These are phyloP conservation scores for Sceloporus tristichus DNA, from an alignment of 2,113 vertebrate genomes.

Conservation along the genomic window DNA sequence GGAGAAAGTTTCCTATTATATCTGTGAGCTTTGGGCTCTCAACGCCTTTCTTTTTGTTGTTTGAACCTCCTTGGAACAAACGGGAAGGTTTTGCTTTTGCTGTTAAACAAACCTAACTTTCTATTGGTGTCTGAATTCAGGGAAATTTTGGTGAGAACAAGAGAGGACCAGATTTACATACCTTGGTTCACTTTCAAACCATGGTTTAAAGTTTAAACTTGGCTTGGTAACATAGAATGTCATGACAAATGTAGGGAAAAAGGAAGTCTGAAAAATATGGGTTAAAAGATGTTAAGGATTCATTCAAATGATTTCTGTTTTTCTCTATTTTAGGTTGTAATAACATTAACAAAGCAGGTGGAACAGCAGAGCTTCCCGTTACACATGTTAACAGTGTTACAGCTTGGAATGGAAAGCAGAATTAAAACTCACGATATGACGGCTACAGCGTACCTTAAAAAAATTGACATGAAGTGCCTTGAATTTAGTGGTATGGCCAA, in stretches of 20 bases:
- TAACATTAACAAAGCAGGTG: constrained; percentile 85
- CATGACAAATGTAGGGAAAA: background rate
- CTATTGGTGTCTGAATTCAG: background rate
- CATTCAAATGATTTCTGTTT: background rate
- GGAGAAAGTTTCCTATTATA: background rate
- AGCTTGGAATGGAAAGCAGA: constrained; percentile 87
- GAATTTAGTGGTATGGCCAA: constrained; percentile 79
- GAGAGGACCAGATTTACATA: background rate
- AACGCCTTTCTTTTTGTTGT: no score
- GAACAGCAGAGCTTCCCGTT: constrained; percentile 79
- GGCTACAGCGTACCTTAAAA: constrained; percentile 87
- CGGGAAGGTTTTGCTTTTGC: background rate
- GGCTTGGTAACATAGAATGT: background rate
- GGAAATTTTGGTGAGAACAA: background rate
- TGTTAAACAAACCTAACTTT: background rate
- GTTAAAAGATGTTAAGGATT: background rate
- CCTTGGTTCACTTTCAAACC: background rate
- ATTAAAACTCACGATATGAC: constrained; percentile 84
- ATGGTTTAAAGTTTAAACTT: background rate
- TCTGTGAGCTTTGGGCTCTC: background rate
- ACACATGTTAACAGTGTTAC: constrained; percentile 83
- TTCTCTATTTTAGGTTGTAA: constrained; percentile 77
- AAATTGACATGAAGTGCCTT: constrained; percentile 85
- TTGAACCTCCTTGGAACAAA: background rate
- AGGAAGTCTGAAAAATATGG: background rate